A percentile compares a stretch with the other conserved stretches of the same genome.
Conservation (phyloP, 2,113 vertebrate genomes). For the Centropus unirufus region DNA sequence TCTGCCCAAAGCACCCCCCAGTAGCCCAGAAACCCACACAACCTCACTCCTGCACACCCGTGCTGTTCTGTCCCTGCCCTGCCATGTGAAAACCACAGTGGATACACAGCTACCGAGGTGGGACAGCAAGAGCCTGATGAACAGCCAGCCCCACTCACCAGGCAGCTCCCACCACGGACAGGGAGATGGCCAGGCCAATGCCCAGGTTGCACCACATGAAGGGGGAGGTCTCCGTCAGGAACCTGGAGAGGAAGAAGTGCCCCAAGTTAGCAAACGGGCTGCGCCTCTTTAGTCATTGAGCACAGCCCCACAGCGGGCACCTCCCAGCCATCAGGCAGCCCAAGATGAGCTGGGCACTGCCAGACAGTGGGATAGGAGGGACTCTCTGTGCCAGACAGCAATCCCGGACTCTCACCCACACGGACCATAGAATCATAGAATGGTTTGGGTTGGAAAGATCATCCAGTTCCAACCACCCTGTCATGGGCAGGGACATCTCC, state of each 20-base stretch:
- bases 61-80: background rate
- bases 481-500: too few species aligned
- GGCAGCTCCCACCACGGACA: conserved; percentile 97
- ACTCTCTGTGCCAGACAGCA: background rate
- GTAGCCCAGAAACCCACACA: background rate
- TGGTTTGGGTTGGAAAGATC: too few species aligned
- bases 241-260: conserved; percentile 78
- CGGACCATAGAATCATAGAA: background rate
- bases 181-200: conserved; percentile 93
- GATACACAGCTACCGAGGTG: background rate
- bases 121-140: background rate
- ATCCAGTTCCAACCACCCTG: too few species aligned
- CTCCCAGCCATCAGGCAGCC: background rate
- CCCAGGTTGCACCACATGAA: conserved; percentile 98
- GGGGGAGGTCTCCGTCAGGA: conserved; percentile 95
- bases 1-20: background rate
- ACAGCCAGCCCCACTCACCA: conserved; percentile 84
- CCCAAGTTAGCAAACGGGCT: background rate
- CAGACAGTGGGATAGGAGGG: background rate
- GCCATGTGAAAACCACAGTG: background rate
- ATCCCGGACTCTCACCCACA: background rate
- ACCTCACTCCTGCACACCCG: background rate
- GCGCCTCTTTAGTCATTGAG: background rate
- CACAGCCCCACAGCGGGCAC: background rate
- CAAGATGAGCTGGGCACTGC: background rate